A percentile compares a stretch with the other conserved stretches of the same genome.
Conservation (phyloP, 2,888 invertebrate genomes). For the Unio delphinus region DNA sequence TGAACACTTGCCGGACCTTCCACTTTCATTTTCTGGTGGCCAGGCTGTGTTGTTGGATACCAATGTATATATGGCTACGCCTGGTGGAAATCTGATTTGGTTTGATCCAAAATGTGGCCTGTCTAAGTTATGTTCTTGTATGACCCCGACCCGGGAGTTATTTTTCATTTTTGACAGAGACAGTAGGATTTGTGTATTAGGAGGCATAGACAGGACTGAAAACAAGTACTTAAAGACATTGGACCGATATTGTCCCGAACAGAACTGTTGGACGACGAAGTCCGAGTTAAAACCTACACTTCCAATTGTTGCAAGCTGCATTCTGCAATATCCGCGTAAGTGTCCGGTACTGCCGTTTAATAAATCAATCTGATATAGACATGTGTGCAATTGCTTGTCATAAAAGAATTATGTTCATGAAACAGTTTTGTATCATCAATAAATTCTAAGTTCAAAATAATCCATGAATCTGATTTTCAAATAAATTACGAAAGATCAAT, state of each 20-base stretch:
- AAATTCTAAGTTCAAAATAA: no score
- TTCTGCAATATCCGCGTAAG: no score
- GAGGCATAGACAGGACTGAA: slow-evolving; percentile 11
- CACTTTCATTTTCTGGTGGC: slow-evolving; percentile 19
- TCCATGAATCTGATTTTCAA: no score
- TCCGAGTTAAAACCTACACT: no score
- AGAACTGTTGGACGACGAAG: slow-evolving; percentile 8
- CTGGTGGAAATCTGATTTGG: slow-evolving; percentile 24
- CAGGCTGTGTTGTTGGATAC: slow-evolving; percentile 16
- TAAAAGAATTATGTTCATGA: no score
- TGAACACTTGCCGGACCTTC: slow-evolving; percentile 11
- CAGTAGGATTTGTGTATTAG: slow-evolving; percentile 11
- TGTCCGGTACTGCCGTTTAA: no score
- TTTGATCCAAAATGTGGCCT: slow-evolving; percentile 10
- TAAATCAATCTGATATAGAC: no score
- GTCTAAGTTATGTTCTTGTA: slow-evolving; percentile 18
- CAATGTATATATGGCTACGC: slow-evolving; percentile 17
- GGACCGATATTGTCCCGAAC: slow-evolving; percentile 10
- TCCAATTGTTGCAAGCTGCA: no score
- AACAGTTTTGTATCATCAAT: no score
- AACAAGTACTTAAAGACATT: slow-evolving; percentile 1
- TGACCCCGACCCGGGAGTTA: slow-evolving; percentile 15
- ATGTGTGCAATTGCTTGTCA: no score
- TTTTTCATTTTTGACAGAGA: slow-evolving; percentile 16
- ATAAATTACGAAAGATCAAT: no score